Conservation (phyloP, 2,888 invertebrate species). For the Tineola bisselliella region DNA sequence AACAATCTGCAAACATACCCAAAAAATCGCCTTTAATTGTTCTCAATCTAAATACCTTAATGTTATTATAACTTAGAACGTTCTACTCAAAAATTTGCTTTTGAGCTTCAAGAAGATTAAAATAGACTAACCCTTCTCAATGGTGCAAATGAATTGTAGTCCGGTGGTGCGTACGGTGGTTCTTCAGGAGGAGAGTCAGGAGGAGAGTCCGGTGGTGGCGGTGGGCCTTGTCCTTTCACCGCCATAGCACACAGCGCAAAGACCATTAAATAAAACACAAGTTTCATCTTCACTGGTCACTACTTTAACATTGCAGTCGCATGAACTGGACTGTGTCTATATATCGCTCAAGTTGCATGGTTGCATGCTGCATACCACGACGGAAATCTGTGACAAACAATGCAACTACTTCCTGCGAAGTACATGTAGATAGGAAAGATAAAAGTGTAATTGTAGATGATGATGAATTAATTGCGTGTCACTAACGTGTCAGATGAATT, state of each 20-base stretch:
- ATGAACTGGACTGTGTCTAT: conserved; percentile 2
- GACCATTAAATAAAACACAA: conserved; percentile 33
- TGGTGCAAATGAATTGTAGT: not conserved
- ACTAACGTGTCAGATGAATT: conserved; percentile 13
- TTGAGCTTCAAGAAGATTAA: too few relatives aligned
- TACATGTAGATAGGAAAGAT: conserved; percentile 38
- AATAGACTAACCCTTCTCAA: conserved; percentile 14
- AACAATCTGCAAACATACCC: conserved; percentile 28
- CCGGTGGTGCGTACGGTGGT: not conserved
- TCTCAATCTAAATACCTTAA: too few relatives aligned
- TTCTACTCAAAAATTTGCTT: not conserved
- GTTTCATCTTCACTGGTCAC: conserved; percentile 43
- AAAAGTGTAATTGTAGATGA: conserved; percentile 21
- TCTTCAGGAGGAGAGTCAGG: conserved; percentile 7
- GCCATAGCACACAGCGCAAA: conserved; percentile 29
- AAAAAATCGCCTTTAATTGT: too few relatives aligned
- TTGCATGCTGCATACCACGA: conserved; percentile 34
- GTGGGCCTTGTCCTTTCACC: conserved; percentile 22
- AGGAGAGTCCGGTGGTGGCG: conserved; percentile 17
- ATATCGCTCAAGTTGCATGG: conserved; percentile 23
- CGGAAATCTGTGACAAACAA: conserved; percentile 51
- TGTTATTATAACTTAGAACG: not conserved
- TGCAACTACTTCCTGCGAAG: conserved; percentile 52
- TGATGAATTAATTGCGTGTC: conserved; percentile 13
- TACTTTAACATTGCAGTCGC: conserved; percentile 21